A percentile compares a stretch with the other conserved stretches of the same genome.
Evolutionary conservation across 1,140 invertebrate genomes (phyloP).

Genomic region (Drosophila kurseongensis): DNA sequence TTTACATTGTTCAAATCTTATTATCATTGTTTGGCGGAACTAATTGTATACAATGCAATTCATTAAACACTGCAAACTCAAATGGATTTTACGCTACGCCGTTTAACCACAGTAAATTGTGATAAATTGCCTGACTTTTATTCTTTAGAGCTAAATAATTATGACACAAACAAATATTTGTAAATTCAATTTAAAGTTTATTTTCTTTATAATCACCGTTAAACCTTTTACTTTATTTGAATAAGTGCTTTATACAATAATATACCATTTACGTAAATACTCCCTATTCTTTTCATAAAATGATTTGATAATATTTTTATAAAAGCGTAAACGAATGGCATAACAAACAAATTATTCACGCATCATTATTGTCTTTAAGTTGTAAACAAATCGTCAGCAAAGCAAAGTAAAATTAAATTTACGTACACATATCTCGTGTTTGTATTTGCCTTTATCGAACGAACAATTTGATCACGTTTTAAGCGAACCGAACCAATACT

Average conservation of each 20-base stretch:
- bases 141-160: background rate
- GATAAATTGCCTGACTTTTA: background rate
- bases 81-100: too few relatives aligned
- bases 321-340: background rate
- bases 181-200: background rate
- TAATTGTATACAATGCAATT: conserved; percentile 1
- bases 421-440: conserved; percentile 24
- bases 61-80: background rate
- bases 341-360: background rate
- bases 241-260: too few relatives aligned
- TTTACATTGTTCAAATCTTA: background rate
- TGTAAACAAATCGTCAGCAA: conserved; percentile 26
- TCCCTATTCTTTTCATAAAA: background rate
- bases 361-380: conserved; percentile 23
- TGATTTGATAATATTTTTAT: too few relatives aligned
- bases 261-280: too few relatives aligned
- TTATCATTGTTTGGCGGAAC: background rate
- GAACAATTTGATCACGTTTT: conserved; percentile 65
- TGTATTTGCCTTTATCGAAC: conserved; percentile 29
- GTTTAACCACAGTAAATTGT: background rate
- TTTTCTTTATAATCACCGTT: too few relatives aligned
- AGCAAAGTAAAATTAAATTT: conserved; percentile 40
- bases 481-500: conserved; percentile 18
- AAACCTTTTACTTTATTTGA: too few relatives aligned
- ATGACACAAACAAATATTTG: background rate